Evolutionary conservation across 2,797 vertebrate species (phyloP).

Genomic region (Phrynocephalus vlangalii): DNA sequence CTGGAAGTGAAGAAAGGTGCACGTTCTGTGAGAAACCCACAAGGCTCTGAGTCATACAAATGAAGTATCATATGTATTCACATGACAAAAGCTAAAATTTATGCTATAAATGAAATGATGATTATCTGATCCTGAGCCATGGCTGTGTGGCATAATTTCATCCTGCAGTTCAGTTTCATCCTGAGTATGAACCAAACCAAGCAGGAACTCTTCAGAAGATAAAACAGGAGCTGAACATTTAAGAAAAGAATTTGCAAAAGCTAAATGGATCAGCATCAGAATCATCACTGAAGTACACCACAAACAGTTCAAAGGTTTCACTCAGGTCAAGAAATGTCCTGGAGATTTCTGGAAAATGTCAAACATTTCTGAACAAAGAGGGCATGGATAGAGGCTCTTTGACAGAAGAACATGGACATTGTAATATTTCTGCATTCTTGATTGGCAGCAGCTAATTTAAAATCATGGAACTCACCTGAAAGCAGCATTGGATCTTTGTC

Average conservation of each 20-base stretch:
- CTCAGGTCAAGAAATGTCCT: neutral
- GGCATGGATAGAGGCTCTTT: neutral
- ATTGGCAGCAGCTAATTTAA: neutral
- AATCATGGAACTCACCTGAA: constrained; percentile 84
- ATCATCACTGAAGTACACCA: neutral
- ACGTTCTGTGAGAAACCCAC: neutral
- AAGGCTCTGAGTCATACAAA: neutral
- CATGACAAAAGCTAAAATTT: neutral
- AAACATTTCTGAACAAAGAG: neutral
- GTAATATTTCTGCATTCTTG: neutral
- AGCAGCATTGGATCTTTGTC: constrained; percentile 97
- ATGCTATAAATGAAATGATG: neutral
- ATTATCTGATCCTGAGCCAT: neutral
- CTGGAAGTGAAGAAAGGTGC: too few relatives aligned
- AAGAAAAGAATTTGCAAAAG: neutral
- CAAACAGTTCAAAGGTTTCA: neutral
- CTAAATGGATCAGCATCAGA: neutral
- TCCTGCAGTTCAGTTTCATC: neutral
- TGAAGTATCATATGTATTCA: neutral
- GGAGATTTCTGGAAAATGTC: neutral
- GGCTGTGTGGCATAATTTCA: neutral
- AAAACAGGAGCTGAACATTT: neutral
- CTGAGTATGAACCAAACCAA: neutral
- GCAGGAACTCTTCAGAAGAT: neutral
- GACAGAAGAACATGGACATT: too few relatives aligned